These are phyloP conservation scores for Leucoptera coffeella DNA, from an alignment of 2,888 invertebrate genomes.

Conservation along the genomic window DNA sequence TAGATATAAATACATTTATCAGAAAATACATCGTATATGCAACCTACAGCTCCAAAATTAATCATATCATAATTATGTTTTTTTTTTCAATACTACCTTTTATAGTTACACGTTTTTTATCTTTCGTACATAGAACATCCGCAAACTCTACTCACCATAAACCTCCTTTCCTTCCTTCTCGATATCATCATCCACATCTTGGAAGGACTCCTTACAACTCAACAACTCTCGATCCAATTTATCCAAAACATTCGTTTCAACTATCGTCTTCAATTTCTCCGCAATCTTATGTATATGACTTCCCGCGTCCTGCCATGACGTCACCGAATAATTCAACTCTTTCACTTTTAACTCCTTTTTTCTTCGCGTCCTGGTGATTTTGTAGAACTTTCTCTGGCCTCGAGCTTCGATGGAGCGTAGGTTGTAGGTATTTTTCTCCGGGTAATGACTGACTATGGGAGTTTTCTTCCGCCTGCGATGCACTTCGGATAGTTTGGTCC, in stretches of 20 bases:
- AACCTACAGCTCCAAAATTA: no score
- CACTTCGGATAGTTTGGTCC: conserved; percentile 14
- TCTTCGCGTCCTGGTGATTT: conserved; percentile 9
- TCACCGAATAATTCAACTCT: conserved; percentile 13
- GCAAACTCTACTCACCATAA: conserved; percentile 3
- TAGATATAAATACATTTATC: no score
- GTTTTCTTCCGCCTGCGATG: conserved; percentile 10
- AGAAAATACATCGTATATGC: no score
- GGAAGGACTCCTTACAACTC: conserved; percentile 28
- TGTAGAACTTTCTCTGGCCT: conserved; percentile 11
- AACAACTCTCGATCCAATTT: conserved; percentile 23
- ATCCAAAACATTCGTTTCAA: conserved; percentile 21
- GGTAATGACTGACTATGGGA: conserved; percentile 15
- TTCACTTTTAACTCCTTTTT: conserved; percentile 18
- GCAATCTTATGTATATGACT: conserved; percentile 41
- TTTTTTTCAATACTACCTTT: no score
- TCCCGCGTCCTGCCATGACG: conserved; percentile 31
- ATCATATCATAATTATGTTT: no score
- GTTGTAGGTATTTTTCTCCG: conserved; percentile 27
- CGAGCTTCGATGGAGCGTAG: conserved; percentile 25
- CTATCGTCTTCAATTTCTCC: conserved; percentile 32
- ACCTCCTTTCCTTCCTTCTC: conserved; percentile 4
- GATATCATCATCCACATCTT: conserved; percentile 12
- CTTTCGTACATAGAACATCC: conserved; percentile 9
- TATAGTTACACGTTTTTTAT: no score